Evolutionary conservation across 35 echinoderm and acorn worm genomes (phyloP), one percentile per base, ranked within the genome.

Genomic region (Chiridota heheva): DNA sequence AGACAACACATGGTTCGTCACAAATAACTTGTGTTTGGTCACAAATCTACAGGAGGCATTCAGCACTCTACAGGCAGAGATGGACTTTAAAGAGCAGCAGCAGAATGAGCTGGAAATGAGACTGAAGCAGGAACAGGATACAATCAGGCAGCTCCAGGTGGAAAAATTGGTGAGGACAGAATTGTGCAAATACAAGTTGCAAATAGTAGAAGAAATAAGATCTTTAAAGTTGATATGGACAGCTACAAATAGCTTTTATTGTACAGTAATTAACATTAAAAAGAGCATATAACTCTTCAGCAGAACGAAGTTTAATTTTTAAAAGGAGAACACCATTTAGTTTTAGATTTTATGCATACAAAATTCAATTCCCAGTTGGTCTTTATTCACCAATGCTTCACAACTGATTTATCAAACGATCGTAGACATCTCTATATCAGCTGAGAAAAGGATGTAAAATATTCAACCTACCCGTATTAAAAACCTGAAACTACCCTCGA

Each of bases 51-150:
- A 95, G 91, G 91, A 95, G 40, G 73, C 59, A 30, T 79, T 73
- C 47, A 72, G 48, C 58, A 89, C 91, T 0, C 45, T 95, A 36
- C 86, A 95, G 36, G 91, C 73, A 41, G 91, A 95, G 82, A 56
- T 85, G 13, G 53, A 83, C 25, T 88, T 95, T 34, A 90, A 90
- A 66, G 88, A 91, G 15, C 83, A 90, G 48, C 78, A 73, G 57
- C 32, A 32, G 30, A 41, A 35, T 25, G 70, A 76, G 36, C 51
- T 86, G 15, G 55, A 86, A 61, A 44, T 30, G 76, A 18, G 69
- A 43, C 41, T 86, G 1, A 70, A 87, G 40, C 40, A 59, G 38
- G 88, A 88, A 38, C 39, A 78, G 41, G 72, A 84, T 18, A 25
- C 30, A 32, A 40, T 74, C 31, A 60, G 31, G 59, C 56, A 77